Base-by-base conservation (phyloP, 2,113 vertebrate genomes). In the Leucopsar rothschildi region DNA sequence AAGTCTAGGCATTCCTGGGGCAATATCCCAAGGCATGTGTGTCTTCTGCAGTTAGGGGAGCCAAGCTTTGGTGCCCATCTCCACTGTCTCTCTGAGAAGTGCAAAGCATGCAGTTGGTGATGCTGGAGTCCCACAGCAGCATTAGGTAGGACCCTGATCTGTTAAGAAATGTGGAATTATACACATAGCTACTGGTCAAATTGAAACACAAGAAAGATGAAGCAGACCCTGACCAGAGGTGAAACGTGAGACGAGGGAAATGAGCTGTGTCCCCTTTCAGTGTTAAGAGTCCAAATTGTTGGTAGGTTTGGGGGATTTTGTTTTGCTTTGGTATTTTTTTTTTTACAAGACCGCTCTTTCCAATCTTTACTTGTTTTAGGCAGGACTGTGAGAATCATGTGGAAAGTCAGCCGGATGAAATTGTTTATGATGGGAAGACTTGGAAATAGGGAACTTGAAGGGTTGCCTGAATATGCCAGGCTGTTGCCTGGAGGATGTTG, bases 251-350 rank as follows among this genome's bases (percentile, higher is more conserved):
- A 29, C 39, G 29, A 11, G 29, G 91, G 49, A 65, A 90, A 45
- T 12, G 11, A 65, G 33, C 71, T 0, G 0, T 6, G 13, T 72
- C 28, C 47, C 31, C 72, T 81, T 91, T 47, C 44, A 63, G 0
- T 53, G 10, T 33, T 76, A 14, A 28, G 1, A 35, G 25, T 70
- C 29, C 42, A 82, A 5, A 44, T 42, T 60, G 4, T 28, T 52
- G 50, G 25, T 28, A 35, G 6, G 12, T 22, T 66, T 29, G 17
- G 11, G 44, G 5, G 31, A 24, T 11, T 5, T 25, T 14, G 20
- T 25, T 40, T 86, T 66, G 6, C 16, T 59, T 82, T 75, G 55
- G 9, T 29, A 21, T 29, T 13, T 6, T 15, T 71, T 71, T 71
- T 42, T 76, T 60, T n/a, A 27, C 13, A 40, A 53, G 39, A 57